A percentile compares a stretch with the other conserved stretches of the same genome.
Conservation (phyloP, 1,140 invertebrate genomes). For the Rhopalosiphum padi region DNA sequence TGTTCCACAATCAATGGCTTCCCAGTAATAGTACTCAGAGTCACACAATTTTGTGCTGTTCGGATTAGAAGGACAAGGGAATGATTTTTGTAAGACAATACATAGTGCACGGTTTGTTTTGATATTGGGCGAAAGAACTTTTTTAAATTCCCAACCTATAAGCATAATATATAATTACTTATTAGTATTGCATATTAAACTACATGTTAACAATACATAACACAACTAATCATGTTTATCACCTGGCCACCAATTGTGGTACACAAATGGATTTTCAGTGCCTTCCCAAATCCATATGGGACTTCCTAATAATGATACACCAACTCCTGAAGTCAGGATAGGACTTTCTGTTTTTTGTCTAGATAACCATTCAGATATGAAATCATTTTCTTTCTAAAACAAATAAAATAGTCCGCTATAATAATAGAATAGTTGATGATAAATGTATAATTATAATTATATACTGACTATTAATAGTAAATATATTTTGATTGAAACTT, state of each 20-base stretch:
- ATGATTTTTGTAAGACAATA: slow-evolving; percentile 64
- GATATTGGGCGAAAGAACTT: slow-evolving; percentile 60
- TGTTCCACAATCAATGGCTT: slow-evolving; percentile 65
- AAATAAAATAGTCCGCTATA: background rate
- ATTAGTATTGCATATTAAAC: background rate
- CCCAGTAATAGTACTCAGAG: slow-evolving; percentile 69
- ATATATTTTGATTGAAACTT: background rate
- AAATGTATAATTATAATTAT: background rate
- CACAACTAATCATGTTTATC: slow-evolving; percentile 17
- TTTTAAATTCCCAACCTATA: slow-evolving; percentile 64
- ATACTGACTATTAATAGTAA: background rate
- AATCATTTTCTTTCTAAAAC: slow-evolving; percentile 69
- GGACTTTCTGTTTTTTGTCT: slow-evolving; percentile 64
- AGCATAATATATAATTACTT: background rate
- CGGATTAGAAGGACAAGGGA: slow-evolving; percentile 64
- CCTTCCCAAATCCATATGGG: slow-evolving; percentile 69
- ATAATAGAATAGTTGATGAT: background rate
- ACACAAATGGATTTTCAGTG: slow-evolving; percentile 61
- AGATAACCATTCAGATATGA: slow-evolving; percentile 68
- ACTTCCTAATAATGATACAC: slow-evolving; percentile 65
- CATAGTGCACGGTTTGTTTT: slow-evolving; percentile 62
- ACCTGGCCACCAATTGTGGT: slow-evolving; percentile 66
- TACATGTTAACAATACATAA: background rate
- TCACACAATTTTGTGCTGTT: slow-evolving; percentile 60
- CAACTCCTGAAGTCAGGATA: slow-evolving; percentile 68